Percentiles rank a stretch among this genome's conserved stretches.
Evolutionary conservation across 1,140 invertebrate species (phyloP).

Genomic region (Trissolcus basalis): DNA sequence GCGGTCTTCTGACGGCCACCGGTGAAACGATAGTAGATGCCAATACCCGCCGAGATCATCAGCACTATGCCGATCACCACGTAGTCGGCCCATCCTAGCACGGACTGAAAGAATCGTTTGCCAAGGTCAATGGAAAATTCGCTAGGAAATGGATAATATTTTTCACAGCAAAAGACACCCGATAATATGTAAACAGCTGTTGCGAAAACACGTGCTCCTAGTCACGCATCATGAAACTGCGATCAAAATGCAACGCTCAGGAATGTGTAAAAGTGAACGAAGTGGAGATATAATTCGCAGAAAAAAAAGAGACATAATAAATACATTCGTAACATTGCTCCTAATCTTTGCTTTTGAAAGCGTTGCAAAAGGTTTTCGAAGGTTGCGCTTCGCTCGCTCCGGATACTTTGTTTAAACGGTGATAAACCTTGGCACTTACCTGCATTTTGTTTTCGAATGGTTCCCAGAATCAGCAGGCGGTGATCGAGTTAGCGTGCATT

Average conservation of each 20-base stretch:
- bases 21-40: conserved; percentile 88
- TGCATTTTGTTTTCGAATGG: conserved; percentile 4
- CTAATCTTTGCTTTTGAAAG: too few species aligned
- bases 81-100: conserved; percentile 67
- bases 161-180: background rate
- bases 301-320: too few species aligned
- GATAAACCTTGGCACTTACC: conserved; percentile 4
- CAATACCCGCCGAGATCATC: conserved; percentile 78
- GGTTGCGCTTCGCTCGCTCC: too few species aligned
- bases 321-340: too few species aligned
- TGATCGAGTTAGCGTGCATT: conserved; percentile 9
- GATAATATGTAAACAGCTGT: too few species aligned
- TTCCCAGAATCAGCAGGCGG: conserved; percentile 1
- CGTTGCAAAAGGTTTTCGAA: too few species aligned
- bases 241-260: too few species aligned
- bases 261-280: too few species aligned
- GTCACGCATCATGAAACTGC: too few species aligned
- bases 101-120: background rate
- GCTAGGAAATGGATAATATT: background rate
- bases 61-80: conserved; percentile 65
- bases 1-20: conserved; percentile 91
- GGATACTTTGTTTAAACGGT: background rate
- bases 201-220: too few species aligned
- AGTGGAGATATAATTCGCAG: too few species aligned
- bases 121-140: conserved; percentile 8